Base-by-base conservation (phyloP, 1,140 invertebrate species). In the Hypothenemus hampei region DNA sequence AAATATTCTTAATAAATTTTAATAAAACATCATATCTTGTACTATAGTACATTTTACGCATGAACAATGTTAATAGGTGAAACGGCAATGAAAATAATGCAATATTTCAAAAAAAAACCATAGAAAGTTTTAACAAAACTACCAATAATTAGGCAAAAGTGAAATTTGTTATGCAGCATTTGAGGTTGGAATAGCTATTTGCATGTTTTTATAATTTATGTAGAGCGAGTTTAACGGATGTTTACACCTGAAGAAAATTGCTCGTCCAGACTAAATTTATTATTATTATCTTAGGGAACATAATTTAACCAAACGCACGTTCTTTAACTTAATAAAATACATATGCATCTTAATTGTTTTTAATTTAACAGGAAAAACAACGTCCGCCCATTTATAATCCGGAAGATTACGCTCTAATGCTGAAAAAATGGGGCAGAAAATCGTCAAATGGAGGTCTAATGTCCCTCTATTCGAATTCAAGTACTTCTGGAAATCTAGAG, bases 351-450 rank as follows among this genome's bases (percentile, higher is more conserved):
- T 1, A 13, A 19, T n/a, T n/a, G n/a, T n/a, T n/a, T n/a, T n/a
- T 37, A 16, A 37, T 11, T 37, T 73, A 64, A 8, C 68, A 89
- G 85, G 85, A 89, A 67, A 87, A 89, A 62, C 81, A 87, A 65
- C 75, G 89, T 43, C 88, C 89, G 41, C 89, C 89, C 2, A 84
- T 89, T 16, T 91, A 91, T 75, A 90, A 91, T 71, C 83, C 86
- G 0, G 88, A 91, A 70, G 87, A 91, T 66, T 91, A 90, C 68
- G 84, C 83, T 3, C 74, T 81, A 7, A 84, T 85, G 0, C 67
- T 91, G 39, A 81, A 83, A 60, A 87, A 87, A 77, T 89, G 84
- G 79, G 82, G 83, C 58, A 79, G 83, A 72, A 78, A 81, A 58
- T 72, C 78, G 50, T 49, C 72, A 22, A 72, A 72, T 41, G 62